Evolutionary conservation across 2,113 vertebrate species (phyloP).

Genomic region (Poicephalus meyeri): DNA sequence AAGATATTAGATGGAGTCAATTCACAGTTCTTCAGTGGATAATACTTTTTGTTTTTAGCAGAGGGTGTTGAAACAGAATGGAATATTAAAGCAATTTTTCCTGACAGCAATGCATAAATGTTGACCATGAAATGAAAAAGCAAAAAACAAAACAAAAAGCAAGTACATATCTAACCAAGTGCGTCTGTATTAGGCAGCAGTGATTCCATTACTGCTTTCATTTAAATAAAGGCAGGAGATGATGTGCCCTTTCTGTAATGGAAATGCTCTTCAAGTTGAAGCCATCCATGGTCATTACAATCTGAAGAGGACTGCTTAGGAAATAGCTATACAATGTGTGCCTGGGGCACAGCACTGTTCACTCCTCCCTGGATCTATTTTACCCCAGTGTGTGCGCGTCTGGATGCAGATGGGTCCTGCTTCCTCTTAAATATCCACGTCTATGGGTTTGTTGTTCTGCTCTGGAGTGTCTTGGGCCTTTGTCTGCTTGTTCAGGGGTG

Average conservation of each 20-base stretch:
- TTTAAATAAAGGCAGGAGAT: conserved; percentile 48
- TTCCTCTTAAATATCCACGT: background rate
- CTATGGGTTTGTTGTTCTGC: background rate
- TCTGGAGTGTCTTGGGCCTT: background rate
- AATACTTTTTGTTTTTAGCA: conserved; percentile 57
- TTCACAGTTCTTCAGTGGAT: conserved; percentile 58
- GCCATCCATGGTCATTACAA: conserved; percentile 16
- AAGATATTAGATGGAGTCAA: conserved; percentile 62
- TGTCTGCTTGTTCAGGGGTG: background rate
- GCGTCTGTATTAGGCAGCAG: conserved; percentile 13
- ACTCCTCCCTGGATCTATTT: background rate
- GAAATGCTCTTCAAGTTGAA: conserved; percentile 51
- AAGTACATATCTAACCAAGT: conserved; percentile 8
- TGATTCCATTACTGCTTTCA: conserved; percentile 53
- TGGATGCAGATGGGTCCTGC: background rate
- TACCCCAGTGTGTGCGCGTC: background rate
- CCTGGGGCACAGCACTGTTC: background rate
- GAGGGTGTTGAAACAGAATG: conserved; percentile 61
- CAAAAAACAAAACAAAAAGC: conserved; percentile 8
- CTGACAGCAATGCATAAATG: conserved; percentile 46
- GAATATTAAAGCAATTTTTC: conserved; percentile 69
- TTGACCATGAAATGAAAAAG: conserved; percentile 36
- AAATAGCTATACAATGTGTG: background rate
- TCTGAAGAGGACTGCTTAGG: conserved; percentile 32
- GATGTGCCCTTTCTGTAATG: conserved; percentile 52